Evolutionary conservation across 2,797 vertebrate species (phyloP).

Genomic region (Hemitrygon akajei): DNA sequence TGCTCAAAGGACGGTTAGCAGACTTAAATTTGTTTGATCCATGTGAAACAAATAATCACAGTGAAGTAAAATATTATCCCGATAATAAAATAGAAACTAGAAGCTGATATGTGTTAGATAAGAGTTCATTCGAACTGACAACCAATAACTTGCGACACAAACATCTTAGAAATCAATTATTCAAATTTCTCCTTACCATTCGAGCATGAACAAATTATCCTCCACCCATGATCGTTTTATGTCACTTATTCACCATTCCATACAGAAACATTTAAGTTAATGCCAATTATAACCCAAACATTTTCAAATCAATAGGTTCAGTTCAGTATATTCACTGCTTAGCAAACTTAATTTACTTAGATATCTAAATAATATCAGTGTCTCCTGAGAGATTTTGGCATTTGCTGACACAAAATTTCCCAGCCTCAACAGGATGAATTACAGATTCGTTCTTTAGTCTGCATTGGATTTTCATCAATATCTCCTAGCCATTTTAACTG

Average conservation of each 20-base stretch:
- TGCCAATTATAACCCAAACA: not conserved
- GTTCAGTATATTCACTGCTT: not conserved
- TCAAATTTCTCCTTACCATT: not conserved
- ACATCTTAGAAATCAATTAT: not conserved
- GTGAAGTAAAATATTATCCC: not conserved
- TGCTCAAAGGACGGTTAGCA: not conserved
- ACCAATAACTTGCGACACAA: not conserved
- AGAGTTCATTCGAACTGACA: not conserved
- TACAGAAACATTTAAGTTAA: not conserved
- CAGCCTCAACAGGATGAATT: not conserved
- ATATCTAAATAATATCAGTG: not conserved
- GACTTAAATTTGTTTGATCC: not conserved
- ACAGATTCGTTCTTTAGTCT: not conserved
- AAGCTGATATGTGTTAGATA: not conserved
- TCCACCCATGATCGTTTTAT: not conserved
- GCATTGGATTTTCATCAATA: not conserved
- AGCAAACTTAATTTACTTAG: not conserved
- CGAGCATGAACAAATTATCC: conserved; percentile 15
- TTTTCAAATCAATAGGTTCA: not conserved
- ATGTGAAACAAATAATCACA: not conserved
- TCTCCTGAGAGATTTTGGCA: not conserved
- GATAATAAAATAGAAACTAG: not conserved
- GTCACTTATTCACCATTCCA: not conserved
- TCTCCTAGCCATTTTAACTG: not conserved
- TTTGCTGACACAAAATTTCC: not conserved